Evolutionary conservation across 2,797 vertebrate genomes (phyloP), one percentile per base, ranked within the genome.

Genomic region (Rhynchonycteris naso): DNA sequence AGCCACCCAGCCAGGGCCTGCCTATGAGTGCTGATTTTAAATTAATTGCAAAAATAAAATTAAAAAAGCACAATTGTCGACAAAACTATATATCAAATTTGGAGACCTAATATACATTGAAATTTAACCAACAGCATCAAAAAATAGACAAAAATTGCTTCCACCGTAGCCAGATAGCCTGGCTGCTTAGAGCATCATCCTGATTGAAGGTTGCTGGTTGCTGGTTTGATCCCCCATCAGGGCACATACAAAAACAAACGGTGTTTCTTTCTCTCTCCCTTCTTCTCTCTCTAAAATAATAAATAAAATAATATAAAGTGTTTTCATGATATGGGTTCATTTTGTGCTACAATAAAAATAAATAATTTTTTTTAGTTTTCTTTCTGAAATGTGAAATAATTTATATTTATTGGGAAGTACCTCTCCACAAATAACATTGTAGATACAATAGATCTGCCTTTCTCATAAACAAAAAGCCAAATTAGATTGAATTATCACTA

Each of bases 351-450:
- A 38, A 24, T 61, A 47, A 71, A 88, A 76, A 75, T 66, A 28
- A 15, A 79, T n/a, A 5, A 52, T 8, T 38, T 68, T 28, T 54
- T 74, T 88, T 13, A 71, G 14, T 71, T 92, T 63, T 78, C 56
- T 38, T 85, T 90, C 13, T 95, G 33, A 79, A 74, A 85, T 61
- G 22, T 80, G n/a, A 95, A 85, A 86, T 79, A 80, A 82, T 75
- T 91, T 76, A 28, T 35, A 65, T 61, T 66, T 88, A 10, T 72
- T 75, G 35, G 56, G 21, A 92, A 88, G 50, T 74, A 72, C 16
- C 69, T 88, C 16, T 69, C 35, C 47, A 47, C 11, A n/a, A 38
- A 88, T 72, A 88, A n/a, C 35, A 88, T 12, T 71, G 35, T 78
- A 72, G 35, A 52, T 87, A 66, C 24, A 66, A 58, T 63, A 1